Percentiles rank a stretch among this genome's conserved stretches.
phyloP scores from a whole-genome alignment of 2,113 vertebrate species.

The Lipophrys pholis region DNA sequence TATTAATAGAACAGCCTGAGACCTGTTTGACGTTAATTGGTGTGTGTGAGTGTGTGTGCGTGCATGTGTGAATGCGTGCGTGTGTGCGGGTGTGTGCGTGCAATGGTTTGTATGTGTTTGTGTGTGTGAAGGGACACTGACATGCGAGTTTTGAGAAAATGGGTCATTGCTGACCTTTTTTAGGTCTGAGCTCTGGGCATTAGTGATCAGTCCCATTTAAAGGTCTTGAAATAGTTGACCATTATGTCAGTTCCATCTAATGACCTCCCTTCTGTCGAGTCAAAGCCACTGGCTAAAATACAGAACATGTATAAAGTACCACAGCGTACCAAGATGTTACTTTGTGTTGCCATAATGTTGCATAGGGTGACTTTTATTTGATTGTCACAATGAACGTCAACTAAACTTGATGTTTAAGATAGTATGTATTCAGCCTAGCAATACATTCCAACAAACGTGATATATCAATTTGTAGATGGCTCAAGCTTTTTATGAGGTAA shows the following conservation, averaged over 20 bases:
- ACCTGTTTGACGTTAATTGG: constrained; percentile 62
- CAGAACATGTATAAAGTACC: constrained; percentile 57
- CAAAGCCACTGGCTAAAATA: constrained; percentile 46
- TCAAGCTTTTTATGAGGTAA: constrained; percentile 4
- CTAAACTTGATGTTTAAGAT: constrained; percentile 19
- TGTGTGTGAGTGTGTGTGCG: not conserved
- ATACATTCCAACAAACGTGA: constrained; percentile 30
- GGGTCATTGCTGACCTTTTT: constrained; percentile 59
- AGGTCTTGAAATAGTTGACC: constrained; percentile 61
- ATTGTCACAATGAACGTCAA: constrained; percentile 34
- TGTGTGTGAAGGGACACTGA: constrained; percentile 43
- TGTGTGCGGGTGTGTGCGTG: too few species aligned
- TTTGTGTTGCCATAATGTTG: constrained; percentile 32
- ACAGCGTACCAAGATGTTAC: constrained; percentile 33
- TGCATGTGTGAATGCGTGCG: not conserved
- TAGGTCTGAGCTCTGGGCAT: constrained; percentile 39
- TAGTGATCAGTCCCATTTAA: constrained; percentile 54
- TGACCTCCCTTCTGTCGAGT: constrained; percentile 39
- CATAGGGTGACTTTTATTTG: constrained; percentile 11
- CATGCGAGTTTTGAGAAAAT: constrained; percentile 54
- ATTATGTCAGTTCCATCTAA: constrained; percentile 51
- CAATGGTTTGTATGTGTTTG: not conserved
- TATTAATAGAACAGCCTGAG: constrained; percentile 59
- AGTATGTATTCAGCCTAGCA: constrained; percentile 6
- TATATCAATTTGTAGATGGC: constrained; percentile 5